These are phyloP conservation scores for Engystomops pustulosus DNA, from an alignment of 2,113 vertebrate species.

Conservation along the genomic window DNA sequence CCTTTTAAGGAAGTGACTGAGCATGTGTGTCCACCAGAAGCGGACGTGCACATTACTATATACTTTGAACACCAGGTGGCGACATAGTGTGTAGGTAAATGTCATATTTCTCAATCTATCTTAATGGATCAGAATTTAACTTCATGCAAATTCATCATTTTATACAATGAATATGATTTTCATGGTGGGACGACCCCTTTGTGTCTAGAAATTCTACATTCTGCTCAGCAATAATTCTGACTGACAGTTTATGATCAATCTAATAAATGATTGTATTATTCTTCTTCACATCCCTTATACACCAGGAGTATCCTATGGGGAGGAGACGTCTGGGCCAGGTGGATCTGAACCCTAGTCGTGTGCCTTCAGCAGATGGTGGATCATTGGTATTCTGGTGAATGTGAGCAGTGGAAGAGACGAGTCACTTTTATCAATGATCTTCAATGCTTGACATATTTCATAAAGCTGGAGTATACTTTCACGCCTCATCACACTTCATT, in stretches of 20 bases:
- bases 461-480: not conserved
- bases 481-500: conserved; percentile 6
- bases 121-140: no score
- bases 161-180: no score
- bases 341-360: not conserved
- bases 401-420: not conserved
- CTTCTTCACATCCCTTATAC: not conserved
- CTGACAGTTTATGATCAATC: not conserved
- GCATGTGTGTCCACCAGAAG: no score
- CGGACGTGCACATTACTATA: no score
- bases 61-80: no score
- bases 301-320: not conserved
- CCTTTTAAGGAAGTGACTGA: no score
- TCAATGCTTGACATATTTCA: conserved; percentile 10
- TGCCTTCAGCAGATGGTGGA: conserved; percentile 8
- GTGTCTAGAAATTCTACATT: not conserved
- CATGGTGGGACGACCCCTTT: no score
- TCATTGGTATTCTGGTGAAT: conserved; percentile 19
- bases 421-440: conserved; percentile 26
- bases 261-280: not conserved
- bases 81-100: no score
- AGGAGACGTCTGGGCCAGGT: not conserved
- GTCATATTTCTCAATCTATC: no score
- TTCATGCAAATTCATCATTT: no score
- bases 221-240: not conserved